These are phyloP conservation scores for Cliona cf. orientalis DNA, from an alignment of 37 sponge, comb jelly and placozoan species.

Conservation along the genomic window DNA sequence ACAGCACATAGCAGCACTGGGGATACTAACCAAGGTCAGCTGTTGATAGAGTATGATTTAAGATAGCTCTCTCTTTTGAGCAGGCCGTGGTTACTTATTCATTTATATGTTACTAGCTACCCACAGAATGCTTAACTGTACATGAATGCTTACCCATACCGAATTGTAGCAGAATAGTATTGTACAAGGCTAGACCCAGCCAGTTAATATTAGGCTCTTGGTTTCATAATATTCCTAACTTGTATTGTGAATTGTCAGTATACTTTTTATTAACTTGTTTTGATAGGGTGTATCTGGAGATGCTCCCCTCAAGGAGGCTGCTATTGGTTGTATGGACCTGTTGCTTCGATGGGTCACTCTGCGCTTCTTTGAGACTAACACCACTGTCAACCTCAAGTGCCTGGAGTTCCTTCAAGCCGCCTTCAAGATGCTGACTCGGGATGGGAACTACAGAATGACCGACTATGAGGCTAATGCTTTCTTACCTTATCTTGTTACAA, in stretches of 20 bases:
- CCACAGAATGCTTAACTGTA: too few relatives aligned
- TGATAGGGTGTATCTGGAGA: constrained; percentile 16
- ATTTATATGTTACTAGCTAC: too few relatives aligned
- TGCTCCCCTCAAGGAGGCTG: constrained; percentile 54
- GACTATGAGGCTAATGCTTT: constrained; percentile 86
- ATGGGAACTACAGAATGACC: constrained; percentile 55
- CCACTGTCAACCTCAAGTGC: constrained; percentile 82
- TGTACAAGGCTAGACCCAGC: too few relatives aligned
- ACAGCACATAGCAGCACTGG: constrained; percentile 80
- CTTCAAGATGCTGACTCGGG: constrained; percentile 58
- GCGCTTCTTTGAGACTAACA: constrained; percentile 89
- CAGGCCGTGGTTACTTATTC: too few relatives aligned
- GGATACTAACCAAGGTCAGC: constrained; percentile 68
- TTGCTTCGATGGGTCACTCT: constrained; percentile 86
- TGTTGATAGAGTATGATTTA: too few relatives aligned
- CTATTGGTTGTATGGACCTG: constrained; percentile 72
- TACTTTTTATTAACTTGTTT: too few relatives aligned
- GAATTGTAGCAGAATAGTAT: too few relatives aligned
- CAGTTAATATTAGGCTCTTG: too few relatives aligned
- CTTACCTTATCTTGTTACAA: constrained; percentile 84
- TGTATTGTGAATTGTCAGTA: too few relatives aligned
- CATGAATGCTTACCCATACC: too few relatives aligned
- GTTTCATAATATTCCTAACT: too few relatives aligned
- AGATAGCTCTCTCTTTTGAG: too few relatives aligned
- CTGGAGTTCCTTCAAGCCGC: constrained; percentile 78